Evolutionary conservation across 2,888 invertebrate genomes (phyloP), one percentile per base, ranked within the genome.

Genomic region (Herminia tarsipennalis): DNA sequence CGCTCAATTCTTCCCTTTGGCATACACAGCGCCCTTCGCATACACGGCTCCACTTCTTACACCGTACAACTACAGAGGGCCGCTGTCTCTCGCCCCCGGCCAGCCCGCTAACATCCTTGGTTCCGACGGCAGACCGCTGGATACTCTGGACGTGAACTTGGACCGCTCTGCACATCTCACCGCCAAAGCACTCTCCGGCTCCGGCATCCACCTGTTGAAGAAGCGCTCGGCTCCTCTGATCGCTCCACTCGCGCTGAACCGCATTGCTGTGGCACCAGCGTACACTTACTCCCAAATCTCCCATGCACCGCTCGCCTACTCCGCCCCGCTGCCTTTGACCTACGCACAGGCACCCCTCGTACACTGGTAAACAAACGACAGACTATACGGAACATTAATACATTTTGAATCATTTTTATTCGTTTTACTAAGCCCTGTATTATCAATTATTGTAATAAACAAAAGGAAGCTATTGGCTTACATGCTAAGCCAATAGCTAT

Each of bases 71-170:
- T 86, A 86, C 73, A 78, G 83, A 50, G 85, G 81, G 6, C 87
- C 88, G 4, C 70, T 86, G 56, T 88, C 89, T 2, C 78, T 89
- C 35, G 86, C 86, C 1, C 89, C 88, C 4, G 85, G 86, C 27
- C 87, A 88, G 65, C 88, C 89, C 24, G 89, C 89, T 50, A 83
- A 75, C 70, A 81, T 88, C 52, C 55, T 87, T 50, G 83, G 78
- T 1, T 76, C 82, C 25, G 86, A 86, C 57, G 88, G 89, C 67
- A 85, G 86, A 61, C 89, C 89, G 0, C 70, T 89, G 25, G 89
- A 90, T 59, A 89, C 89, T 30, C 61, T 88, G 39, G 86, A 86
- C 28, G 89, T 90, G 16, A 88, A 88, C 73, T 59, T 87, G 66
- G 88, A 88, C 67, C 83, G 86, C 40, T 82, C 83, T 9, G 81